Conservation (phyloP, 2,797 vertebrate species). For the Ficedula albicollis region DNA sequence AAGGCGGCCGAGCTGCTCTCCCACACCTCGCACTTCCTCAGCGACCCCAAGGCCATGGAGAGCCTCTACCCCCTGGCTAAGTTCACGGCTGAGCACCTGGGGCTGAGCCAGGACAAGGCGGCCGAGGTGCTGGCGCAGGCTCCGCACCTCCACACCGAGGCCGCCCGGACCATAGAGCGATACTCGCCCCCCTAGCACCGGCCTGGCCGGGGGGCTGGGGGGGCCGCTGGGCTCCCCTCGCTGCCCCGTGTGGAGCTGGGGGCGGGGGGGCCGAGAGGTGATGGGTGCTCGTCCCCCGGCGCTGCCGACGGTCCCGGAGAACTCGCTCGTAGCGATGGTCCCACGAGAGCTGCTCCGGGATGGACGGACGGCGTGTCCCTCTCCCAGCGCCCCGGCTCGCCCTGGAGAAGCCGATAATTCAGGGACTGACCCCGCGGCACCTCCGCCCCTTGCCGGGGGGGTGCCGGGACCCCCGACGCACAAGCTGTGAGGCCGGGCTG, state of each 20-base stretch:
- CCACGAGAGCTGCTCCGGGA: not conserved
- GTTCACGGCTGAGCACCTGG: constrained; percentile 91
- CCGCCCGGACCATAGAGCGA: constrained; percentile 90
- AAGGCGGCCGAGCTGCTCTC: constrained; percentile 87
- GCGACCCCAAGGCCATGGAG: constrained; percentile 92
- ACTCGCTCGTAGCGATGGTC: not conserved
- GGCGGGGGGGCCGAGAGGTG: not conserved
- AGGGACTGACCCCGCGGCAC: constrained; percentile 27
- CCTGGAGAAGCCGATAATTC: constrained; percentile 14
- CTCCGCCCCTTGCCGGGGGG: not conserved
- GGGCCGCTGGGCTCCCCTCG: not conserved
- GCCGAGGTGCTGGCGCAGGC: constrained; percentile 87
- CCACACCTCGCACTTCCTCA: constrained; percentile 91
- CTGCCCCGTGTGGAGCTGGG: not conserved
- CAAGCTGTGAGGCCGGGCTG: constrained; percentile 27
- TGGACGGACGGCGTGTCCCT: not conserved
- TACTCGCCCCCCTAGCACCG: constrained; percentile 90
- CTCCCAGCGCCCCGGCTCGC: not conserved
- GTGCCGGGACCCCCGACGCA: not conserved
- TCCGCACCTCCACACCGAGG: constrained; percentile 79
- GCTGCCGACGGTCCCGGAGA: not conserved
- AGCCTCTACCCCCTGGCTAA: constrained; percentile 96
- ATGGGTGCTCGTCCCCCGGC: not conserved
- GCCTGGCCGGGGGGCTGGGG: not conserved
- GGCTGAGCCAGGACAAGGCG: constrained; percentile 91